These are phyloP conservation scores for Trigoniulus corallinus DNA, from an alignment of 1,140 invertebrate genomes.

Conservation along the genomic window DNA sequence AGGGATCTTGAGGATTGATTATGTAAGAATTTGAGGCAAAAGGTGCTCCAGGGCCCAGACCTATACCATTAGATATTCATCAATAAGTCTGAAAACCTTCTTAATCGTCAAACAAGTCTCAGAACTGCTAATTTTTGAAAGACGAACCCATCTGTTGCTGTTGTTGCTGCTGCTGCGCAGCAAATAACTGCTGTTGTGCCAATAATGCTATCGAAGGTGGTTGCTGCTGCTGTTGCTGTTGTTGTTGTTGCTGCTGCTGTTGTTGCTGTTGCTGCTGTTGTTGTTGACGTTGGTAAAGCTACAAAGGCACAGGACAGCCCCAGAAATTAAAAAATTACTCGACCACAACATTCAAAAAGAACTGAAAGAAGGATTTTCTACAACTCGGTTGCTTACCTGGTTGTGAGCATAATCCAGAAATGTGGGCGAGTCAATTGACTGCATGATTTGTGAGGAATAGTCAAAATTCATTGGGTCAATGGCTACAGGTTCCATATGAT, in stretches of 20 bases:
- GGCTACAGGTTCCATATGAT: constrained; percentile 23
- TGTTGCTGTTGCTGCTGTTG: constrained; percentile 32
- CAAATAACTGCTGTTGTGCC: constrained; percentile 32
- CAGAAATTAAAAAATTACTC: background rate
- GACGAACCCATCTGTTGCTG: constrained; percentile 22
- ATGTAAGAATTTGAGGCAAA: constrained; percentile 68
- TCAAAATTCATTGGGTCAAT: constrained; percentile 27
- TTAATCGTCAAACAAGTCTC: background rate
- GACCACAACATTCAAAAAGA: background rate
- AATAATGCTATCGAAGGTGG: constrained; percentile 31
- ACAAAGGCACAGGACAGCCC: background rate
- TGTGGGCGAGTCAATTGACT: constrained; percentile 29
- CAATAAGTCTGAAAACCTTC: constrained; percentile 11
- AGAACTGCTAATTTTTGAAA: no score
- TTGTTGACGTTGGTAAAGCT: constrained; percentile 26
- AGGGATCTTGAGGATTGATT: constrained; percentile 63
- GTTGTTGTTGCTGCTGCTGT: constrained; percentile 31
- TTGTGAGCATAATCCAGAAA: constrained; percentile 23
- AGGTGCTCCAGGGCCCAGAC: constrained; percentile 40
- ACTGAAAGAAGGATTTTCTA: no score
- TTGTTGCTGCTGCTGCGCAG: constrained; percentile 40
- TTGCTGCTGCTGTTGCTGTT: constrained; percentile 35
- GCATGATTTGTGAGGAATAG: constrained; percentile 25
- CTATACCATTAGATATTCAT: constrained; percentile 17
- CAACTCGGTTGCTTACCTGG: background rate